Conservation (phyloP, 2,888 invertebrate species). For the Brachypalpus laphriformis region DNA sequence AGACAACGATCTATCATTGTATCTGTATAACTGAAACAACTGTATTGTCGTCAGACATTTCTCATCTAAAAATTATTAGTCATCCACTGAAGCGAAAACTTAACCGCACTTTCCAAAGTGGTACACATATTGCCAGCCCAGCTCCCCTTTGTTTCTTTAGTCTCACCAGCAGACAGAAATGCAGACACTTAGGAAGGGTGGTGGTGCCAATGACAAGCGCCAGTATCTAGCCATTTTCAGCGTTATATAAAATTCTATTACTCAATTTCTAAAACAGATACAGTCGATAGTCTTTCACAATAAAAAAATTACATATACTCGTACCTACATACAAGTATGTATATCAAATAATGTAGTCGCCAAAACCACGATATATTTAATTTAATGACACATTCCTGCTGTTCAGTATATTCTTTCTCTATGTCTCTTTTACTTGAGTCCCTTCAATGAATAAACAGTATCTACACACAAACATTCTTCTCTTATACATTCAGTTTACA, state of each 20-base stretch:
- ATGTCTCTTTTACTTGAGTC: no score
- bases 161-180: not conserved
- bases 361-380: conserved; percentile 1
- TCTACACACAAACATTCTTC: not conserved
- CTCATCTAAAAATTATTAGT: no score
- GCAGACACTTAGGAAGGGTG: not conserved
- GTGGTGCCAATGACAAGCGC: not conserved
- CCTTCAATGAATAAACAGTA: not conserved
- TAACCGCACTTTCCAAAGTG: no score
- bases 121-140: no score
- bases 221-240: not conserved
- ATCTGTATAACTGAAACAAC: no score
- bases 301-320: no score
- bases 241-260: not conserved
- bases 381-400: conserved; percentile 24
- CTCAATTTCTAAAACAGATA: not conserved
- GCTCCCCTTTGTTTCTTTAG: no score
- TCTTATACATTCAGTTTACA: not conserved
- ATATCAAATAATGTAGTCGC: not conserved
- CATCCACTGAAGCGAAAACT: no score
- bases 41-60: no score
- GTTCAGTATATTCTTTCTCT: not conserved
- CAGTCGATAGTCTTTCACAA: not conserved
- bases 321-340: no score
- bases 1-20: no score